These are phyloP conservation scores for Anolis sagrei DNA, from an alignment of 2,113 vertebrate genomes.

Conservation along the genomic window DNA sequence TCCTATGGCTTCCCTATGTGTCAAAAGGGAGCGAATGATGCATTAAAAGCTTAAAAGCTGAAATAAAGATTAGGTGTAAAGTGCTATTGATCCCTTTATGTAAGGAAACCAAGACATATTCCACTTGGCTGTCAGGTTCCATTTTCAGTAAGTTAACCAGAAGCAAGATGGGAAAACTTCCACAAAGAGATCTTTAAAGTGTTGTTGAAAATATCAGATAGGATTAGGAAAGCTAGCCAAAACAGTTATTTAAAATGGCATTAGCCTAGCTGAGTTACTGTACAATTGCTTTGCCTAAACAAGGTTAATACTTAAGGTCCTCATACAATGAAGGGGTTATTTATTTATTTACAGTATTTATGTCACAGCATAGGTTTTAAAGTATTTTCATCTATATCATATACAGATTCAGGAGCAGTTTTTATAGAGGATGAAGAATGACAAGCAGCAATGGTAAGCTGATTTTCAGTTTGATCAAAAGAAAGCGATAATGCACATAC, in stretches of 20 bases:
- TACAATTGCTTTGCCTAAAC: not conserved
- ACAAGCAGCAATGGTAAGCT: not conserved
- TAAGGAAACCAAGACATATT: slow-evolving; percentile 67
- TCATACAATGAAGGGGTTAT: slow-evolving; percentile 26
- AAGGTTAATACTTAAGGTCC: slow-evolving; percentile 20
- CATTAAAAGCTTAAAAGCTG: slow-evolving; percentile 73
- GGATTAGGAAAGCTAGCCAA: slow-evolving; percentile 26
- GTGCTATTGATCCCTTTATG: slow-evolving; percentile 72
- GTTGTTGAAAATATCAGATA: slow-evolving; percentile 54
- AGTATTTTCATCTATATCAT: not conserved
- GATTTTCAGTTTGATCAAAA: not conserved
- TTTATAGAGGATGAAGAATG: not conserved
- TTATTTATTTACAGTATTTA: no score
- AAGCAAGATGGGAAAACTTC: slow-evolving; percentile 49
- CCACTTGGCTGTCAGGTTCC: slow-evolving; percentile 61
- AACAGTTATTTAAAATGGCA: slow-evolving; percentile 47
- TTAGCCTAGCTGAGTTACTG: slow-evolving; percentile 15
- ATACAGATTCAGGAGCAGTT: not conserved
- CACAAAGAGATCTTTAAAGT: slow-evolving; percentile 49
- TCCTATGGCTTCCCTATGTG: slow-evolving; percentile 50
- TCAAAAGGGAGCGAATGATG: slow-evolving; percentile 75
- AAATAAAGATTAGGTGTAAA: slow-evolving; percentile 76
- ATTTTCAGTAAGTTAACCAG: slow-evolving; percentile 68
- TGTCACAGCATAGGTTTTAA: slow-evolving; percentile 2
- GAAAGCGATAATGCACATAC: no score